Conservation (phyloP, 2,888 invertebrate species). For the Parnassius mnemosyne region DNA sequence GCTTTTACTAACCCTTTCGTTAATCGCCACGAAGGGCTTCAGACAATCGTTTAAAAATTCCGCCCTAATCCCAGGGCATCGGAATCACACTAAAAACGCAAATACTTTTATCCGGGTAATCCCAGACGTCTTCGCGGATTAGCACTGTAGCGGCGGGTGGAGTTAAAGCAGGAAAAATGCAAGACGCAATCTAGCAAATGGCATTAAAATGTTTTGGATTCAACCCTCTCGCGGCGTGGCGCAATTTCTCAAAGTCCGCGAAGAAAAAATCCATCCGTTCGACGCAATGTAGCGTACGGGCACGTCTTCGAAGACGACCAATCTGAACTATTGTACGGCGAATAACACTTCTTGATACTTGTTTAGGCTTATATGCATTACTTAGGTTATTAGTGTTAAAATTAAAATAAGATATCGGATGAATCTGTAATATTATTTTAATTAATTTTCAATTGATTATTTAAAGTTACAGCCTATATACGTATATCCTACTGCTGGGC, state of each 20-base stretch:
- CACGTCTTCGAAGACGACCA: conserved; percentile 74
- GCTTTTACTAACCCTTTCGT: conserved; percentile 67
- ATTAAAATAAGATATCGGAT: conserved; percentile 1
- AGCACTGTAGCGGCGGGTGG: conserved; percentile 58
- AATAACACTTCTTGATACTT: conserved; percentile 56
- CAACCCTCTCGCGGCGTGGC: conserved; percentile 72
- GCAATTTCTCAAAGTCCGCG: conserved; percentile 78
- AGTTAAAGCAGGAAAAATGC: conserved; percentile 68
- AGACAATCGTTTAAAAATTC: conserved; percentile 68
- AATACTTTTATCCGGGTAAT: conserved; percentile 75
- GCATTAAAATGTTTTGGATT: conserved; percentile 78
- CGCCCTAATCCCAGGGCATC: conserved; percentile 65
- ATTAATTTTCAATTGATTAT: no score
- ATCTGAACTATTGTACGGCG: conserved; percentile 42
- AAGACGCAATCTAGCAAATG: conserved; percentile 80
- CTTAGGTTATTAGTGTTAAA: background rate
- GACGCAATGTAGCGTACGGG: conserved; percentile 75
- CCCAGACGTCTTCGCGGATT: conserved; percentile 75
- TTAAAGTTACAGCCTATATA: no score
- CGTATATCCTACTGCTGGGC: no score
- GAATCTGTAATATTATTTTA: no score
- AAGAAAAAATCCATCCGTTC: conserved; percentile 72
- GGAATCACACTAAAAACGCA: conserved; percentile 76
- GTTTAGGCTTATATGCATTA: conserved; percentile 9
- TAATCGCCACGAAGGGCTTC: conserved; percentile 63